Evolutionary conservation across 2,113 vertebrate genomes (phyloP).

Genomic region (Cyprinus carpio): DNA sequence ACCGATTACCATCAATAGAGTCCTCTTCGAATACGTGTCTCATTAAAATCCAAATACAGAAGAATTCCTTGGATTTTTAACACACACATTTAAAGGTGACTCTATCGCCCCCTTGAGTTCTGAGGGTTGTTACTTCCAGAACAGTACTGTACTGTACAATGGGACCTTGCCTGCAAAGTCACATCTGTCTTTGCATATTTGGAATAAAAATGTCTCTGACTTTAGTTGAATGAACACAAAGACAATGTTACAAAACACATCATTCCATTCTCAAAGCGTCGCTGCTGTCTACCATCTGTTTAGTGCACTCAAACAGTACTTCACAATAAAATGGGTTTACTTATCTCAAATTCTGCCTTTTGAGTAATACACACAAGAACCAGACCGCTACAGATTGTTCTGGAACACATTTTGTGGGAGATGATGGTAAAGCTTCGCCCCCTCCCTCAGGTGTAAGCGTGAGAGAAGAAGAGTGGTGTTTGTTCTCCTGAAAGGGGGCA

Average conservation of each 20-base stretch:
- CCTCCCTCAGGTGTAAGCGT: background rate
- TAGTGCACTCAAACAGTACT: background rate
- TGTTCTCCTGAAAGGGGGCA: background rate
- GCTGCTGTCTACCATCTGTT: background rate
- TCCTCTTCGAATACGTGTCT: no score
- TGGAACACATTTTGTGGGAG: background rate
- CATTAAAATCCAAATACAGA: no score
- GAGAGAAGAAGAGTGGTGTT: background rate
- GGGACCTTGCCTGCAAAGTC: background rate
- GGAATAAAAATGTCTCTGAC: background rate
- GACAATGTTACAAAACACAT: background rate
- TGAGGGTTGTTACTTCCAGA: background rate
- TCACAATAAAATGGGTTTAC: background rate
- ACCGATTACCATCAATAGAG: no score
- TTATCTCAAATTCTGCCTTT: background rate
- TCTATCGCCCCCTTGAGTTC: background rate
- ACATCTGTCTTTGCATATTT: background rate
- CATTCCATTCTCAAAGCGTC: background rate
- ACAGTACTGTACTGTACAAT: background rate
- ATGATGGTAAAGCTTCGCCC: background rate
- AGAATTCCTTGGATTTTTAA: no score
- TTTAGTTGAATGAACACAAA: slow-evolving; percentile 23
- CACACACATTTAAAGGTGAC: background rate
- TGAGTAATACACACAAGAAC: background rate
- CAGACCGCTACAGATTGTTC: background rate